Conservation (phyloP, 1,140 invertebrate genomes). For the Callitettix versicolor region DNA sequence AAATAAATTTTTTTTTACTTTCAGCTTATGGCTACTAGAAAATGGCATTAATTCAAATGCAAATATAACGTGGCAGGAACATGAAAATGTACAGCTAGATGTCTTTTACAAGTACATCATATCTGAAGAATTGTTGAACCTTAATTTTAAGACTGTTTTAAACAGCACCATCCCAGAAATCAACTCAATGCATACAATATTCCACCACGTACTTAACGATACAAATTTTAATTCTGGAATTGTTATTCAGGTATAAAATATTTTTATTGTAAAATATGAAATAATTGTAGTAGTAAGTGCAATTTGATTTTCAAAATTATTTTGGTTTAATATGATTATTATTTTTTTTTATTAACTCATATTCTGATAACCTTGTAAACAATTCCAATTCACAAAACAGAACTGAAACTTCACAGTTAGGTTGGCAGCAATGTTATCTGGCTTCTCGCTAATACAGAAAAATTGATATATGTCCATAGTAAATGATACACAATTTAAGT, state of each 20-base stretch:
- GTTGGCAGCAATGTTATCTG: no score
- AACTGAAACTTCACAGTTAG: no score
- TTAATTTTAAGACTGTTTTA: constrained; percentile 37
- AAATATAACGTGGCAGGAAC: constrained; percentile 42
- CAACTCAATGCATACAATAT: constrained; percentile 39
- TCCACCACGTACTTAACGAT: constrained; percentile 41
- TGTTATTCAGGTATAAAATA: constrained; percentile 21
- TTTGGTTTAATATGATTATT: no score
- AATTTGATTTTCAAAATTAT: no score
- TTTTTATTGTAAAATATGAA: no score
- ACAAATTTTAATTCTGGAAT: constrained; percentile 37
- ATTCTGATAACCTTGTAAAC: no score
- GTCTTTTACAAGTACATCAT: constrained; percentile 35
- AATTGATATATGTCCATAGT: no score
- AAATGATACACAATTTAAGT: no score
- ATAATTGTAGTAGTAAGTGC: no score
- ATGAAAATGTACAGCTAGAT: constrained; percentile 40
- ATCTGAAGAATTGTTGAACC: neutral
- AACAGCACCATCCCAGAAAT: constrained; percentile 46
- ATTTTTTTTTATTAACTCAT: no score
- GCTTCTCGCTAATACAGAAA: no score
- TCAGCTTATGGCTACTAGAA: constrained; percentile 28
- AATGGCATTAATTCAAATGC: constrained; percentile 32
- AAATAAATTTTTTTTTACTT: constrained; percentile 11
- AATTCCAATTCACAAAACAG: no score